These are phyloP conservation scores for Lates japonicus DNA, from an alignment of 2,797 vertebrate species.

Conservation along the genomic window DNA sequence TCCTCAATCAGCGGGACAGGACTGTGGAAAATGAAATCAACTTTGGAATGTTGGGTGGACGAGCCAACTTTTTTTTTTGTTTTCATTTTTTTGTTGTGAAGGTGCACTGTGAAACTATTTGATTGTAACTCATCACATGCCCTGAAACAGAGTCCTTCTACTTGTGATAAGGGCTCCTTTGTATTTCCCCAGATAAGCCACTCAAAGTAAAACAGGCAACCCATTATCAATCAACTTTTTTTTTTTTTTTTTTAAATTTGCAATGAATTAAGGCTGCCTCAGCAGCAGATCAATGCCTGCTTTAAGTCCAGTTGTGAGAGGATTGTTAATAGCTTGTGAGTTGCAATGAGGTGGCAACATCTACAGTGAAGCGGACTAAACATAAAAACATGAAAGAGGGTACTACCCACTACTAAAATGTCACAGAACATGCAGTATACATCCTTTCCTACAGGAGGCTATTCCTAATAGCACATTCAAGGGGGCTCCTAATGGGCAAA, in stretches of 20 bases:
- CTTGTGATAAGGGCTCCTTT: constrained; percentile 71
- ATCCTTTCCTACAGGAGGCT: constrained; percentile 83
- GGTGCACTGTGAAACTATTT: constrained; percentile 82
- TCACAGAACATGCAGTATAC: constrained; percentile 83
- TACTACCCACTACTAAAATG: constrained; percentile 68
- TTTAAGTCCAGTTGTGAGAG: constrained; percentile 79
- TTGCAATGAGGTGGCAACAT: constrained; percentile 78
- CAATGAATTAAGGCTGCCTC: constrained; percentile 77
- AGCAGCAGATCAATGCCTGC: constrained; percentile 74
- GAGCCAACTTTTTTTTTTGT: constrained; percentile 64
- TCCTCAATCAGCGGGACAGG: constrained; percentile 74
- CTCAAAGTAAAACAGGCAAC: constrained; percentile 74
- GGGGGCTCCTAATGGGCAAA: constrained; percentile 76
- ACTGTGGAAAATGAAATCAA: constrained; percentile 71
- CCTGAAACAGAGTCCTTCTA: constrained; percentile 80
- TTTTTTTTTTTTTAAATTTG: constrained; percentile 38
- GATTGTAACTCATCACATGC: constrained; percentile 85
- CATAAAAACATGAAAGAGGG: constrained; percentile 61
- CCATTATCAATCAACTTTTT: constrained; percentile 36
- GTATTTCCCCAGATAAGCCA: constrained; percentile 77
- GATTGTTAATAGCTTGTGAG: constrained; percentile 82
- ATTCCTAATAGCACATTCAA: constrained; percentile 84
- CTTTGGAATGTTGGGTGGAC: constrained; percentile 85
- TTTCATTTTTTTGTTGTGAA: constrained; percentile 52
- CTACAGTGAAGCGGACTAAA: constrained; percentile 81